Evolutionary conservation across 1,140 invertebrate genomes (phyloP).

Genomic region (Pomacea maculata): DNA sequence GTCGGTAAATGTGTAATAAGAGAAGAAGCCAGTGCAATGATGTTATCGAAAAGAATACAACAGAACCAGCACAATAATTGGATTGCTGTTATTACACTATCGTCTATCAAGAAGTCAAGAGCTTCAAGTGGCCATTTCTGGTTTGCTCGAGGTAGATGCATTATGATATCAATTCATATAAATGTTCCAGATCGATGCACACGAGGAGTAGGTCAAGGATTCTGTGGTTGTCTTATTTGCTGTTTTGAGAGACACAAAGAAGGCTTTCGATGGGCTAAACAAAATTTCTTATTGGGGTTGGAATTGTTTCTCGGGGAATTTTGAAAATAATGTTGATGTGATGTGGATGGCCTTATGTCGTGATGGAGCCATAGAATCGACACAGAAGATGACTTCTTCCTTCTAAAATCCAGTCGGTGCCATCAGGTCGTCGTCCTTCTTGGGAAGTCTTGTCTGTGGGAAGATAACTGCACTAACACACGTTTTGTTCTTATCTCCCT

Average conservation of each 20-base stretch:
- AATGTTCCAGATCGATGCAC: no score
- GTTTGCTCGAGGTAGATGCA: neutral
- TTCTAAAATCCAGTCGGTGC: neutral
- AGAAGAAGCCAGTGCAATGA: neutral
- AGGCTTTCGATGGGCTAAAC: no score
- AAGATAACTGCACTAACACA: neutral
- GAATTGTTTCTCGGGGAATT: no score
- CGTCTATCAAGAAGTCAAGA: neutral
- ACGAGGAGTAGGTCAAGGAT: no score
- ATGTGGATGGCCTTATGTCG: no score
- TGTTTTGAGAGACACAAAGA: no score
- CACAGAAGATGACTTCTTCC: neutral
- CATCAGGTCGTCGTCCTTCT: neutral
- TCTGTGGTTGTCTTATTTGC: no score
- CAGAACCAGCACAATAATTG: neutral
- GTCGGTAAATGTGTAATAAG: no score
- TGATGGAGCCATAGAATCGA: neutral
- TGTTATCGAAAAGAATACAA: neutral
- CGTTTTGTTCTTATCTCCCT: neutral
- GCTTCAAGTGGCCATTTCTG: neutral
- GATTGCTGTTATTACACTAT: neutral
- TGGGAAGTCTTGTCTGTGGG: neutral
- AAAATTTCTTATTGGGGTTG: no score
- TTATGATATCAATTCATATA: no score
- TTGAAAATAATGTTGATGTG: no score